Percentiles rank a stretch among this genome's conserved stretches.
These are phyloP conservation scores for Glyphotaelius pellucidus DNA, from an alignment of 2,888 invertebrate species.

Conservation along the genomic window DNA sequence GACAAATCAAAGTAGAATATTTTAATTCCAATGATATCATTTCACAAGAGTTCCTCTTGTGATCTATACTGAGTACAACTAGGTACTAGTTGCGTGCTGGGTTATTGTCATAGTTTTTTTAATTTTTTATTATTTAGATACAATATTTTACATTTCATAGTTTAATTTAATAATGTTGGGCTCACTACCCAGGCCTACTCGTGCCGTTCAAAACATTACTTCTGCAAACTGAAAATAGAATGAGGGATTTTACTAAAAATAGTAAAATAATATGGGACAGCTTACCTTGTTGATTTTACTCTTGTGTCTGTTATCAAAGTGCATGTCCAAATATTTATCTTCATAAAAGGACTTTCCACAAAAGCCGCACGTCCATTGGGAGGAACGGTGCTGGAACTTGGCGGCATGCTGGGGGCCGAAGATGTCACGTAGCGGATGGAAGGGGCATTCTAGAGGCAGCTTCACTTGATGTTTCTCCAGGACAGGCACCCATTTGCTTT, in stretches of 20 bases:
- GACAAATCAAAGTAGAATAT: no score
- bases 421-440: conserved; percentile 91
- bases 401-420: conserved; percentile 92
- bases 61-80: not conserved
- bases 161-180: no score
- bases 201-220: not conserved
- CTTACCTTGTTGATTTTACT: conserved; percentile 88
- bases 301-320: conserved; percentile 93
- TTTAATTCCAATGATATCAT: no score
- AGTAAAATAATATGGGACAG: not conserved
- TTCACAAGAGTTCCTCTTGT: not conserved
- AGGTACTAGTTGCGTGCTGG: not conserved
- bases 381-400: conserved; percentile 89
- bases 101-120: not conserved
- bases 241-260: not conserved
- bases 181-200: no score
- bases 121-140: no score
- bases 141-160: no score
- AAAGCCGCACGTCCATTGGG: conserved; percentile 93
- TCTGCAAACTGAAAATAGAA: not conserved
- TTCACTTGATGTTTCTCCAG: conserved; percentile 92
- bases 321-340: conserved; percentile 90
- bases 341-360: conserved; percentile 95
- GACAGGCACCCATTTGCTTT: conserved; percentile 94
- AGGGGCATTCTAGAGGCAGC: conserved; percentile 92